phyloP scores from a whole-genome alignment of 2,888 invertebrate genomes.

The Xestia xanthographa region DNA sequence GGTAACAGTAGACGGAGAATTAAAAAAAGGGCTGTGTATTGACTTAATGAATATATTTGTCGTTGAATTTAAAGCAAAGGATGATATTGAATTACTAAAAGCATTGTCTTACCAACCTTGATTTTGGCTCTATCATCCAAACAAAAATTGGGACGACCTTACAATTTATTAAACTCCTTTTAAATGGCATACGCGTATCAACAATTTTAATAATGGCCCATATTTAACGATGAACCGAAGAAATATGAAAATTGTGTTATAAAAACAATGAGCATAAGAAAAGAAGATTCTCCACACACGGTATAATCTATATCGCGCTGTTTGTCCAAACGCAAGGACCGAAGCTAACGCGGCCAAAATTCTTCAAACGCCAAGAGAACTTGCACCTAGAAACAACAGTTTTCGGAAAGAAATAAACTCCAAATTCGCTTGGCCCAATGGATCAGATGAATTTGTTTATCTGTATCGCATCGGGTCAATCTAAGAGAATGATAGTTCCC shows the following conservation, averaged over 20 bases:
- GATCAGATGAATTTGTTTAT: slow-evolving; percentile 62
- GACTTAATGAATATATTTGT: slow-evolving; percentile 23
- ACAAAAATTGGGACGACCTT: background rate
- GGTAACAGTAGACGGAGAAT: slow-evolving; percentile 49
- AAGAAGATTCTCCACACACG: slow-evolving; percentile 81
- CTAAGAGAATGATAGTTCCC: slow-evolving; percentile 84
- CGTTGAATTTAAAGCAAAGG: slow-evolving; percentile 31
- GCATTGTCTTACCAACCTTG: slow-evolving; percentile 28
- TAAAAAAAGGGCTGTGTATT: slow-evolving; percentile 18
- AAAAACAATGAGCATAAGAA: slow-evolving; percentile 77
- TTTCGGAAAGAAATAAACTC: slow-evolving; percentile 57
- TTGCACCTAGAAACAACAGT: slow-evolving; percentile 29
- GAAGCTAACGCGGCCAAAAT: slow-evolving; percentile 69
- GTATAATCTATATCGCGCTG: slow-evolving; percentile 82
- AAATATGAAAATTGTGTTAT: slow-evolving; percentile 63
- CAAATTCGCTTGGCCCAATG: slow-evolving; percentile 52
- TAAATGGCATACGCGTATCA: slow-evolving; percentile 18
- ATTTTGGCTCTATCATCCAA: background rate
- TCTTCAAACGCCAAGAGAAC: slow-evolving; percentile 46
- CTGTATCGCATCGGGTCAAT: slow-evolving; percentile 78
- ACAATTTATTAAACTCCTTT: slow-evolving; percentile 8
- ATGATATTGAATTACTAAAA: slow-evolving; percentile 38
- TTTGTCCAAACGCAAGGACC: slow-evolving; percentile 82
- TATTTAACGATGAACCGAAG: slow-evolving; percentile 56
- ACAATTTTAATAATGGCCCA: slow-evolving; percentile 27